Evolutionary conservation across 2,888 invertebrate genomes (phyloP), one percentile per base, ranked within the genome.

Genomic region (Caenorhabditis sp.): DNA sequence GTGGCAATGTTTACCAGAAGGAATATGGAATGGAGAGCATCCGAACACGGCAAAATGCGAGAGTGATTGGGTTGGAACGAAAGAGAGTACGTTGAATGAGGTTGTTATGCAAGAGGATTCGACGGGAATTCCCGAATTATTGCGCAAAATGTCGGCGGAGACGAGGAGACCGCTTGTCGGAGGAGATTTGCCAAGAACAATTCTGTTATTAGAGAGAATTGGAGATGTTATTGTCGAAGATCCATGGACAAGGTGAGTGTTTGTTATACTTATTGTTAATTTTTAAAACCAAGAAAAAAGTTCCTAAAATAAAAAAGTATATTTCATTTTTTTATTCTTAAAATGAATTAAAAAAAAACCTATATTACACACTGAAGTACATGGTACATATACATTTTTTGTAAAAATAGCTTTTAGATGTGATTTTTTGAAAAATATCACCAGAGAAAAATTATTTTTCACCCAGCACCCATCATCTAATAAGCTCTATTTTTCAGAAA

Each of bases 131-230:
- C 70, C 77, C 3, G 77, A 80, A 23, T 61, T 77, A 12, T 66
- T 78, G 7, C 71, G 77, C 21, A 59, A 57, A 12, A 53, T 77
- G 7, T 57, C 54, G 10, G 31, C 74, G 17, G 62, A 77, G 49
- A 67, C 71, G 1, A 63, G 74, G 57, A 70, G 78, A 12, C 78
- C 80, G 21, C 69, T 74, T 67, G 78, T 76, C 26, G 82, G 80
- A 43, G 84, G 84, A 3, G 84, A 84, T 50, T 53, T 82, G n/a
- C 80, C 76, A 17, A 71, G 68, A 56, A 62, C 80, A 38, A 64
- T 78, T 0, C 23, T 64, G 8, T 62, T 83, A 21, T 64, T 83
- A 21, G 76, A 77, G 25, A 65, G 60, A 27, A 66, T 69, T 38
- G 70, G 68, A 0, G 36, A 70, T 20, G 49, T 53, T n/a, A 38